A percentile compares a stretch with the other conserved stretches of the same genome.
These are phyloP conservation scores for Microplitis deprimator DNA, from an alignment of 2,888 invertebrate genomes.

Conservation along the genomic window DNA sequence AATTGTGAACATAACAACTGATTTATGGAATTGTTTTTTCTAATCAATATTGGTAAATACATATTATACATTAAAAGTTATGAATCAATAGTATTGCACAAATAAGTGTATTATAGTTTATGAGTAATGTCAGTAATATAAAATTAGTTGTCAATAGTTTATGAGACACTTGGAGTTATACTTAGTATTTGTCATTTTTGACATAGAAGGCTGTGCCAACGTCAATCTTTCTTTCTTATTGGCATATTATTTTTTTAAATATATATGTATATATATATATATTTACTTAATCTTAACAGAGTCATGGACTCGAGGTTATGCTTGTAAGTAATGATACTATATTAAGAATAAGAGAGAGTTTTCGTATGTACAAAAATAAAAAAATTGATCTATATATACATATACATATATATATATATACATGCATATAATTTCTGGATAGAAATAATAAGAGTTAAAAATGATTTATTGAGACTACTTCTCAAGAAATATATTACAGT, in stretches of 20 bases:
- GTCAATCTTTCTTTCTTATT: slow-evolving; percentile 11
- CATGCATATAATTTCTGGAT: neutral
- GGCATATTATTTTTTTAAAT: neutral
- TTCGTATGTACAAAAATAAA: no score
- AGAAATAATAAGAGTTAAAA: neutral
- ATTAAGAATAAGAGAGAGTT: no score
- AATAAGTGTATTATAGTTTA: neutral
- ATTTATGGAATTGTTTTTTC: slow-evolving; percentile 6
- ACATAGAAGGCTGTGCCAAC: slow-evolving; percentile 54
- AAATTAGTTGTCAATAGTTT: slow-evolving; percentile 8
- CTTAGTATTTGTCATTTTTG: slow-evolving; percentile 62
- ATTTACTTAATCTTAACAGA: neutral
- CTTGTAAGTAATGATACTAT: neutral
- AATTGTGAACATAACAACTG: neutral
- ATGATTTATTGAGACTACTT: neutral
- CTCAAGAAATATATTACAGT: slow-evolving; percentile 14
- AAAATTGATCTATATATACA: no score
- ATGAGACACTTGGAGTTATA: slow-evolving; percentile 45
- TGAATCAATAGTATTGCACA: neutral
- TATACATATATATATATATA: no score
- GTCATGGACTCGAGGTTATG: neutral
- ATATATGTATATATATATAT: no score
- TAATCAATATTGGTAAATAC: neutral
- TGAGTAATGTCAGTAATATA: slow-evolving; percentile 2
- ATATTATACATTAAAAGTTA: neutral